Percentiles rank a stretch among this genome's conserved stretches.
These are phyloP conservation scores for Drosophila mettleri DNA, from an alignment of 2,888 invertebrate species.

Conservation along the genomic window DNA sequence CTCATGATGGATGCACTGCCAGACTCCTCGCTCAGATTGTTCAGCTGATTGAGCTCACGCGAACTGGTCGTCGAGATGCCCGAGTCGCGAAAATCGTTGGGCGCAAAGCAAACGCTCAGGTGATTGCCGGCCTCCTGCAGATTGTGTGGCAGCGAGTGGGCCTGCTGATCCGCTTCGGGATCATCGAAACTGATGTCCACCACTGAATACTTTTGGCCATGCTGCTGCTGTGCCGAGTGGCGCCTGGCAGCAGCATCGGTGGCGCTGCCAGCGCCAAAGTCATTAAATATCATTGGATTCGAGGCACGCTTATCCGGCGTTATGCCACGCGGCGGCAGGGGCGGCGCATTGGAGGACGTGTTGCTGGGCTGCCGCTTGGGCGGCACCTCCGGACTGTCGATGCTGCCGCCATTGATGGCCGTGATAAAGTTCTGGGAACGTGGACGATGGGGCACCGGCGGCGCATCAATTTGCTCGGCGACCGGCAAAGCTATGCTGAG, in stretches of 20 bases:
- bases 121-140: conserved; percentile 75
- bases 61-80: conserved; percentile 85
- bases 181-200: conserved; percentile 86
- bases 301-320: conserved; percentile 85
- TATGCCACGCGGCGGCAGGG: conserved; percentile 92
- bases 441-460: conserved; percentile 88
- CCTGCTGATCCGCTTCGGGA: conserved; percentile 83
- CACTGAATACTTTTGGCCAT: conserved; percentile 85
- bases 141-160: conserved; percentile 71
- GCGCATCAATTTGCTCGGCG: conserved; percentile 83
- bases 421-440: conserved; percentile 86
- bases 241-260: conserved; percentile 68
- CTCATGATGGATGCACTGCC: conserved; percentile 71
- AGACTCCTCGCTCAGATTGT: conserved; percentile 82
- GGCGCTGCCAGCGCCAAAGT: conserved; percentile 66
- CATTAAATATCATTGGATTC: conserved; percentile 84
- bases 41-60: conserved; percentile 82
- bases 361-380: conserved; percentile 85
- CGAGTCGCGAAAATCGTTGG: conserved; percentile 84
- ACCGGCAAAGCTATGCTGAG: conserved; percentile 58
- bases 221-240: conserved; percentile 74
- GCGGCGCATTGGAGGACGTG: conserved; percentile 88
- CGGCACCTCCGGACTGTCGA: conserved; percentile 85
- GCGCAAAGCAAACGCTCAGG: conserved; percentile 77
- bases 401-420: conserved; percentile 43